These are phyloP conservation scores for Oncopeltus fasciatus DNA, from an alignment of 1,140 invertebrate species.

Conservation along the genomic window DNA sequence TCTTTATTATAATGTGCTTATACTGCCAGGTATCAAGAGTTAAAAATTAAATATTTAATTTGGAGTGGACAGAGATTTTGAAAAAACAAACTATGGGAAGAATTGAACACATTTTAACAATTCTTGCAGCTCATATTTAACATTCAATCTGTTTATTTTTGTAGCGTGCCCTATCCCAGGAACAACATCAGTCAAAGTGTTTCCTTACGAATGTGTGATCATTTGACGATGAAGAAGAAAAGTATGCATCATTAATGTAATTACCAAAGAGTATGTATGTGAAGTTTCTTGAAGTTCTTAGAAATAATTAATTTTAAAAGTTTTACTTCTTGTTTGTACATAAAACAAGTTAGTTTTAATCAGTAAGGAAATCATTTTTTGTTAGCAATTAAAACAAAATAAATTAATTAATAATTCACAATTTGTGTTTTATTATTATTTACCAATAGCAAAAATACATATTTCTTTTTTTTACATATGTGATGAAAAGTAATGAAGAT, in stretches of 20 bases:
- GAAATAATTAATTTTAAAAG: background rate
- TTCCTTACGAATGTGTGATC: conserved; percentile 52
- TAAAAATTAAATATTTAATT: background rate
- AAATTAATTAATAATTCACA: background rate
- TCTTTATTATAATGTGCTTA: background rate
- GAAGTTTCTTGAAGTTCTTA: background rate
- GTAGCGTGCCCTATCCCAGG: conserved; percentile 42
- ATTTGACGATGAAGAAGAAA: conserved; percentile 33
- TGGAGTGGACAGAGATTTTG: background rate
- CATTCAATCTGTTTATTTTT: conserved; percentile 19
- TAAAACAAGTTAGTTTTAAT: background rate
- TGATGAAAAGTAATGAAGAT: too few species aligned
- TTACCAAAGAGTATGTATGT: background rate
- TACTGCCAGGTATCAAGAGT: background rate
- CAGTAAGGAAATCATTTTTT: too few species aligned
- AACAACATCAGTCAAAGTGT: conserved; percentile 33
- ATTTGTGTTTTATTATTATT: too few species aligned
- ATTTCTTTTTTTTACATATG: too few species aligned
- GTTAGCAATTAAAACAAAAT: background rate
- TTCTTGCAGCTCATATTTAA: background rate
- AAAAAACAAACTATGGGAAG: background rate
- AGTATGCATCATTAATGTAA: background rate
- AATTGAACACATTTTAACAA: background rate
- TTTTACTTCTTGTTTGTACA: background rate
- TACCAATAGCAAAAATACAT: too few species aligned